Conservation (phyloP, 2,113 vertebrate genomes). For the Rhinopomastus cyanomelas region DNA sequence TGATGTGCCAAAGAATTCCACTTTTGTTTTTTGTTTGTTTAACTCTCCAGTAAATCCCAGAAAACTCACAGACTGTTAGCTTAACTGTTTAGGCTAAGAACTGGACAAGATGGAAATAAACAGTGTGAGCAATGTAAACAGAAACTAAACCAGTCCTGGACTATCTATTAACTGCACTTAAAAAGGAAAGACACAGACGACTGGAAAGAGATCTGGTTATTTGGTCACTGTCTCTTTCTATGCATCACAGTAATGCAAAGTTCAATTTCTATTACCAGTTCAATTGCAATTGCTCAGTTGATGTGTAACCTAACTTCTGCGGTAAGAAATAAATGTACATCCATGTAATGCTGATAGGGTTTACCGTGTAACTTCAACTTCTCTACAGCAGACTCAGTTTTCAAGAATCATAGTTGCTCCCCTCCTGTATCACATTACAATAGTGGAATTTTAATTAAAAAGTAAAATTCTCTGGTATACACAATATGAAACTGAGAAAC, state of each 20-base stretch:
- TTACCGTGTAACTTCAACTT: not conserved
- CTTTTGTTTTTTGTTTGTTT: too few relatives aligned
- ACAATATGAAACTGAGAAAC: not conserved
- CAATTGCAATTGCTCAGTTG: not conserved
- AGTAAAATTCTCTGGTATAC: not conserved
- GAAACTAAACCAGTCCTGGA: not conserved
- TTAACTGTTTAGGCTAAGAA: not conserved
- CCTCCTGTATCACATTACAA: not conserved
- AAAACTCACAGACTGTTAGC: not conserved
- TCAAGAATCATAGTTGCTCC: not conserved
- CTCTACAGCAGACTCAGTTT: not conserved
- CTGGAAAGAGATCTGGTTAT: not conserved
- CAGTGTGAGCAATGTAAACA: not conserved
- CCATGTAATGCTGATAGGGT: not conserved
- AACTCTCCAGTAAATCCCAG: not conserved
- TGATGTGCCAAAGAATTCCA: not conserved
- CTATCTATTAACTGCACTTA: not conserved
- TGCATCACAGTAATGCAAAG: not conserved
- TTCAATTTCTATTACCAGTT: not conserved
- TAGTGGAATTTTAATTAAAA: not conserved
- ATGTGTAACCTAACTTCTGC: not conserved
- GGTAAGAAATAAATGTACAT: not conserved
- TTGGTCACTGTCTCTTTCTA: not conserved
- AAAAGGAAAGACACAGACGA: not conserved
- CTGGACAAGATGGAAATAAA: not conserved